These are phyloP conservation scores for Rhagoletis zephyria DNA, from an alignment of 1,140 invertebrate genomes.

Conservation along the genomic window DNA sequence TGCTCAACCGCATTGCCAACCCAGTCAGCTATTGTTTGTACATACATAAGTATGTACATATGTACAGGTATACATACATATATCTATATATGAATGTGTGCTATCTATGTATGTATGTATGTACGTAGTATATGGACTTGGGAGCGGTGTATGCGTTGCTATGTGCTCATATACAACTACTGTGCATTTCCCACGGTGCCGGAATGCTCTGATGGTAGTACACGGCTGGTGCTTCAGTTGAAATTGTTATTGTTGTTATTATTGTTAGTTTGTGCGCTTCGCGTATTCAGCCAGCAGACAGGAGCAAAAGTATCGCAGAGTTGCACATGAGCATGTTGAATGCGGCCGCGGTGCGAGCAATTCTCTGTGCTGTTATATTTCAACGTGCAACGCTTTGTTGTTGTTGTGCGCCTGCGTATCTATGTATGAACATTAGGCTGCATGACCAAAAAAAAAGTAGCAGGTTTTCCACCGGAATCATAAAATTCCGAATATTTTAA, in stretches of 20 bases:
- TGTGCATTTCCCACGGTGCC: conserved; percentile 73
- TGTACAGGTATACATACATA: neutral
- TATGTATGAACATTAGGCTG: neutral
- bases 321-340: conserved; percentile 27
- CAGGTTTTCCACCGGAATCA: too few species aligned
- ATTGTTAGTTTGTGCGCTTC: conserved; percentile 24
- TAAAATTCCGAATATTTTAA: too few species aligned
- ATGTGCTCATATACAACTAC: conserved; percentile 61
- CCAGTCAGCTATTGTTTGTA: conserved; percentile 38
- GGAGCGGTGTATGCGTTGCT: conserved; percentile 38
- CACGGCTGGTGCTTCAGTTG: neutral
- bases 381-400: conserved; percentile 27
- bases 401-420: neutral
- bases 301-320: conserved; percentile 35
- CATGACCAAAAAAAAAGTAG: too few species aligned
- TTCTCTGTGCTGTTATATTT: conserved; percentile 19
- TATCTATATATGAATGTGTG: neutral
- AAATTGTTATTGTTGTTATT: conserved; percentile 12
- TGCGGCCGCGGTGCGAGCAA: neutral
- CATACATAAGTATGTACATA: neutral
- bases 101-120: neutral
- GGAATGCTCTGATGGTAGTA: conserved; percentile 45
- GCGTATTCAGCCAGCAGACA: conserved; percentile 15
- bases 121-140: neutral
- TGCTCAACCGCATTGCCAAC: conserved; percentile 2